Evolutionary conservation across 2,113 vertebrate genomes (phyloP), one percentile per base, ranked within the genome.

Genomic region (Mustelus asterias): DNA sequence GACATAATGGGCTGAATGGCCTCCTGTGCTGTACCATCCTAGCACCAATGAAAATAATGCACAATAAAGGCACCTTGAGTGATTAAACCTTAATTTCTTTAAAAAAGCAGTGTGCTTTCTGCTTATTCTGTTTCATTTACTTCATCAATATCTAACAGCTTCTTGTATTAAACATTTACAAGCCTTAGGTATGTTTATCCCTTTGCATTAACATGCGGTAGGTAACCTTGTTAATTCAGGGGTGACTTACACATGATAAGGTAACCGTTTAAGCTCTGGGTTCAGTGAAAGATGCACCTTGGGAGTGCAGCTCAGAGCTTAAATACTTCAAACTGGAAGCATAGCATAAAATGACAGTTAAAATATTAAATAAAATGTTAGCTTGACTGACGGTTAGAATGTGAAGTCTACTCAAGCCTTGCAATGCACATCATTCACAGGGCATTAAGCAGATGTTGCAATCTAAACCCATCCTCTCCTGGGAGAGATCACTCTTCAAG

Each of bases 401-500:
- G n/a, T 44, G 18, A 85, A 85, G 14, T 89, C 54, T 89, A 29
- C 20, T 89, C 8, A 10, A 89, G 26, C 48, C 1, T 58, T 54
- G 58, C 41, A 58, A 2, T 26, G 0, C 48, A 54, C 44, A 89
- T 13, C 9, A 58, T 89, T 89, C 26, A 29, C 24, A 89, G 22
- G 0, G 86, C 37, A 89, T 89, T 44, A 48, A 26, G 24, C 6
- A 7, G 48, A 58, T 0, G 2, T 26, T 58, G 20, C 4, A 89
- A 58, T 89, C n/a, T 89, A 58, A 89, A 89, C 54, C 22, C 48
- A 29, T 33, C 10, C 41, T 89, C 86, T 29, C 54, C 9, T 10
- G 26, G 86, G 86, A 89, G 54, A 89, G 86, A 89, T 89, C 86
- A 89, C 13, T 26, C 24, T 48, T 89, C 86, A 89, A 58, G 80